Base-by-base conservation (phyloP, 2,888 invertebrate genomes). In the Gymnoscelis rufifasciata region DNA sequence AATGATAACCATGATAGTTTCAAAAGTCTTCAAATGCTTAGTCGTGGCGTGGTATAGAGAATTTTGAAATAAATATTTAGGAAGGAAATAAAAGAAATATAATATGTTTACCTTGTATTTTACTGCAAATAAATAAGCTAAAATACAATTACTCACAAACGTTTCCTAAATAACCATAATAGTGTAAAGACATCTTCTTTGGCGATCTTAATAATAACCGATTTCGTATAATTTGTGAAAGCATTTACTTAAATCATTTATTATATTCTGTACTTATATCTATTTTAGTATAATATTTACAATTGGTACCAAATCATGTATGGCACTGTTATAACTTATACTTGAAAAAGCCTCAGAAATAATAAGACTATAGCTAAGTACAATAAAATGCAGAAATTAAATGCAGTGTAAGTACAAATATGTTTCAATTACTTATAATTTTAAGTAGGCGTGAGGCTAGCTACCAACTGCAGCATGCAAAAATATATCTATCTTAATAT, bases 81-180 rank as follows among this genome's bases (percentile, higher is more conserved):
- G n/a, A n/a, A n/a, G n/a, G n/a, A 19, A 19, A 19, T 19, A 19
- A 19, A 19, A 19, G n/a, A n/a, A n/a, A n/a, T n/a, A n/a, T n/a
- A n/a, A n/a, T n/a, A n/a, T 7, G 41, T 43, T 35, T 61, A 57
- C 43, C 63, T 43, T 61, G 56, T 64, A 64, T 68, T 75, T 74
- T 79, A 80, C 74, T 79, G 77, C 68, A 79, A 81, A 81, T 83
- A 82, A 83, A 82, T 83, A 81, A 68, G 64, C 76, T 79, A 78
- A 61, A 71, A 66, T 77, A 72, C 68, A 70, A 65, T 70, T 62
- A 67, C 65, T 71, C 71, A 70, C 67, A 71, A 70, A 69, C 60
- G 62, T 59, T 54, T 51, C 61, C 51, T 62, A 62, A 55, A 64
- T 43, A 58, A 53, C 60, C 58, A 58, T 57, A 64, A 59, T 62